Base-by-base conservation (phyloP, 2,113 vertebrate species). In the Charadrius vociferus region DNA sequence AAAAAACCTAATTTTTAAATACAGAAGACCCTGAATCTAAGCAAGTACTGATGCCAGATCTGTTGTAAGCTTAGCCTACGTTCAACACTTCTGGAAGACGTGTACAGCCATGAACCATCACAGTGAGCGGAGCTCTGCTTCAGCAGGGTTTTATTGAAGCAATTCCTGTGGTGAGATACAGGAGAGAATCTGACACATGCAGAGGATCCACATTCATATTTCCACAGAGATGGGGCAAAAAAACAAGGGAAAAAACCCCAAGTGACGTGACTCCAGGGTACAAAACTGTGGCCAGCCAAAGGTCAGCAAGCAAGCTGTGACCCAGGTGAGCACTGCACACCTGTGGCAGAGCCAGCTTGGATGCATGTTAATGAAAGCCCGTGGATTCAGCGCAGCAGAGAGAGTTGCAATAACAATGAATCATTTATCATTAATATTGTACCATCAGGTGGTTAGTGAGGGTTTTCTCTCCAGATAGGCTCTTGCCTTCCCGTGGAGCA, bases 381-480 rank as follows among this genome's bases (percentile, higher is more conserved):
- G 0, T 30, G 29, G 53, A 82, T 82, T 87, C 55, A 14, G 49
- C 13, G 16, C 70, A 85, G n/a, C 39, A 55, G 50, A 49, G 63
- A 74, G 27, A 85, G 12, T 30, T 88, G 78, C 81, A 66, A 14
- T 66, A 85, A 80, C 73, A 82, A 59, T 55, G 70, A 85, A 84
- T 90, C 77, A 55, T 81, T 93, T 93, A 49, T 87, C 1, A 0
- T 65, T 77, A 77, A n/a, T 62, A 50, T 24, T 82, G 49, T 87
- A 80, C 81, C 55, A 66, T 95, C 83, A 91, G 93, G 81, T 95
- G 89, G 34, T 80, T 82, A 58, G 62, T 37, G 89, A 85, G 29
- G 66, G 27, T 80, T 95, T 91, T 92, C 55, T 75, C 74, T 93
- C 45, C 70, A 73, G 84, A 82, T 21, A 85, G 66, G 7, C 67